Percentiles rank a stretch among this genome's conserved stretches.
phyloP scores from a whole-genome alignment of 1,140 invertebrate genomes.

The Drosophila lacteicornis region DNA sequence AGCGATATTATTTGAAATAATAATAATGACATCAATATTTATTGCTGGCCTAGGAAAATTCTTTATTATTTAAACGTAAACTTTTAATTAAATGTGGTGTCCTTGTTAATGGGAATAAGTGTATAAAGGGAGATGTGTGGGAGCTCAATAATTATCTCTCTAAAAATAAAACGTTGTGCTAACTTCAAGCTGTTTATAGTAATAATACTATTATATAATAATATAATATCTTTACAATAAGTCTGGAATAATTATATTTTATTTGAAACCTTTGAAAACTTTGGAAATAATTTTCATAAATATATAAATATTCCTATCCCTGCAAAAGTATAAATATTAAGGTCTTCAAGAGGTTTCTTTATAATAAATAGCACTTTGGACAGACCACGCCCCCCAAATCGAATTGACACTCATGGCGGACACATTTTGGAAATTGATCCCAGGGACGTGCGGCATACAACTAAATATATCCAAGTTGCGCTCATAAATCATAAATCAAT shows the following conservation, averaged over 20 bases:
- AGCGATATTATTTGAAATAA: conserved; percentile 1
- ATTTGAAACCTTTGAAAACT: too few relatives aligned
- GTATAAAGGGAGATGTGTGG: too few relatives aligned
- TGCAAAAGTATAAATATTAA: too few relatives aligned
- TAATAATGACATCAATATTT: neutral
- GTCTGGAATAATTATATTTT: too few relatives aligned
- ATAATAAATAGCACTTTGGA: conserved; percentile 12
- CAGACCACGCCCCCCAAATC: conserved; percentile 64
- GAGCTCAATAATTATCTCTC: neutral
- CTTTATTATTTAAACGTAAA: neutral
- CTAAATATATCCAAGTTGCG: conserved; percentile 50
- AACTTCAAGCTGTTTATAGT: too few relatives aligned
- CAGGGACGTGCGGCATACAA: conserved; percentile 33
- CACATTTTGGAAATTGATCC: conserved; percentile 78
- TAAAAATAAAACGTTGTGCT: too few relatives aligned
- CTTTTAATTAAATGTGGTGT: neutral
- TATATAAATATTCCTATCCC: too few relatives aligned
- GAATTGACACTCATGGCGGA: conserved; percentile 67
- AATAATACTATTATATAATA: too few relatives aligned
- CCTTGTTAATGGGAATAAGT: neutral
- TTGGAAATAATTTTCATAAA: too few relatives aligned
- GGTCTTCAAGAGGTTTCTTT: conserved; percentile 1
- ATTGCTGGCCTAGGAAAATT: neutral
- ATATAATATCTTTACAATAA: too few relatives aligned
- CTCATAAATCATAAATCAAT: conserved; percentile 82